phyloP scores from a whole-genome alignment of 2,888 invertebrate species.

The Calliphora vomitoria region DNA sequence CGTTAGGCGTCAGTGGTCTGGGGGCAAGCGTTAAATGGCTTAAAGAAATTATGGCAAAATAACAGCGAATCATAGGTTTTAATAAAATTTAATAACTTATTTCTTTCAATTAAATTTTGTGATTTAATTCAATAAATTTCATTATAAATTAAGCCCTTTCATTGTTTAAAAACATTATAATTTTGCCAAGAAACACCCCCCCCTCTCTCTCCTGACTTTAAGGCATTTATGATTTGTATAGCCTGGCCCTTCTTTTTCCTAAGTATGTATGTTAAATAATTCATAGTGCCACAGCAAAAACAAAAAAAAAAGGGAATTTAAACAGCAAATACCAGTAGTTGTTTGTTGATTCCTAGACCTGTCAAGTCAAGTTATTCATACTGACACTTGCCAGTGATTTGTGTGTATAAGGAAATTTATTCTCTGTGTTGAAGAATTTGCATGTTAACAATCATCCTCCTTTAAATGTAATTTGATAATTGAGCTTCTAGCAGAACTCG shows the following conservation, averaged over 20 bases:
- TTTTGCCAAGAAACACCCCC: constrained; percentile 11
- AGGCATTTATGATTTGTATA: too few species aligned
- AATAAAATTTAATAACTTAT: constrained; percentile 63
- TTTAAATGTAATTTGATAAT: constrained; percentile 73
- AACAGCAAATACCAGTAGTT: constrained; percentile 69
- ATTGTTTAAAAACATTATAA: constrained; percentile 63
- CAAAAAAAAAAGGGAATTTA: constrained; percentile 9
- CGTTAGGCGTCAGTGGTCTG: constrained; percentile 30
- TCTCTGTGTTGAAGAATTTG: constrained; percentile 60
- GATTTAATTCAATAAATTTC: constrained; percentile 45
- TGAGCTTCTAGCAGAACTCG: constrained; percentile 57
- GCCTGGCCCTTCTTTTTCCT: background rate
- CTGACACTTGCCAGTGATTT: constrained; percentile 68
- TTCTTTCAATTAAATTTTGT: constrained; percentile 47
- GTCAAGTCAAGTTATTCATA: constrained; percentile 70
- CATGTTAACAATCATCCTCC: constrained; percentile 67
- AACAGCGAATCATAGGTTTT: background rate
- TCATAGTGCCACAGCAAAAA: too few species aligned
- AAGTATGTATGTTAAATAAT: constrained; percentile 46
- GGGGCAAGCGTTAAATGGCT: background rate
- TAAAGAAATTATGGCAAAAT: background rate
- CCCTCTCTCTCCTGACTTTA: too few species aligned
- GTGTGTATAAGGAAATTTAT: constrained; percentile 57
- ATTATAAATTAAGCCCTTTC: constrained; percentile 38
- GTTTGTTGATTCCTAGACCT: constrained; percentile 68